phyloP scores from a whole-genome alignment of 2,113 vertebrate species.

The cattle (Bos taurus) region ARS-UCD2.0 NC_037333.1:105260501-105261000 shows the following conservation, averaged over 20 bases:
- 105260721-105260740: background rate
- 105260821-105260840: background rate
- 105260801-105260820: background rate
- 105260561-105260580: too few species aligned
- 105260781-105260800: accelerated
- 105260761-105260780: too few species aligned
- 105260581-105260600: background rate
- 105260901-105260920: background rate
- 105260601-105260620: background rate
- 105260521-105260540: background rate
- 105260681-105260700: background rate
- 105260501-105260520: background rate
- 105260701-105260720: background rate
- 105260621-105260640: background rate
- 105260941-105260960: background rate
- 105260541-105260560: background rate
- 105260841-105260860: background rate
- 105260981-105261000: background rate
- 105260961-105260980: accelerated
- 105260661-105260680: background rate
- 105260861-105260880: background rate
- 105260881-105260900: background rate
- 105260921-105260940: background rate
- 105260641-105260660: background rate
- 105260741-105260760: background rate